Conservation (phyloP, 2,113 vertebrate species). For the Garra rufa region DNA sequence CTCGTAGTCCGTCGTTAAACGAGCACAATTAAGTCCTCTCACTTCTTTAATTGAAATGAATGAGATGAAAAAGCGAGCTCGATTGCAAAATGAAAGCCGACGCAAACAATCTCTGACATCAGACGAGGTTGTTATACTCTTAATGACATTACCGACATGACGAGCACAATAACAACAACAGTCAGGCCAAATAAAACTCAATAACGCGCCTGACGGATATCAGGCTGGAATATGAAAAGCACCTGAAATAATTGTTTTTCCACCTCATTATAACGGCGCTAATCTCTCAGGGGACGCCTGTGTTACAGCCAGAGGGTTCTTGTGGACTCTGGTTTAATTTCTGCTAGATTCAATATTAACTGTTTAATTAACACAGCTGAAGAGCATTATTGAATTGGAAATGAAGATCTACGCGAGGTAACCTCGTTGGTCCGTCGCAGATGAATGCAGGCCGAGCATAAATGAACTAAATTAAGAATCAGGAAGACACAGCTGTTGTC, state of each 20-base stretch:
- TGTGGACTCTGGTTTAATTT: conserved; percentile 42
- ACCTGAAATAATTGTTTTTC: conserved; percentile 47
- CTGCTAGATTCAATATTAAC: conserved; percentile 47
- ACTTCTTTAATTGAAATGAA: conserved; percentile 48
- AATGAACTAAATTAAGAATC: conserved; percentile 53
- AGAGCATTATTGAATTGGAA: conserved; percentile 45
- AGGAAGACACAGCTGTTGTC: conserved; percentile 52
- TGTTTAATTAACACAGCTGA: conserved; percentile 52
- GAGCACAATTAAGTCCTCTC: conserved; percentile 31
- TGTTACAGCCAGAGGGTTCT: conserved; percentile 31
- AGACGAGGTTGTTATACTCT: conserved; percentile 40
- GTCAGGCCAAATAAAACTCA: conserved; percentile 36
- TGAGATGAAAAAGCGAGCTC: conserved; percentile 43
- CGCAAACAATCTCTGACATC: conserved; percentile 41
- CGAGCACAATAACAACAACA: conserved; percentile 34
- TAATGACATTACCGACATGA: conserved; percentile 45
- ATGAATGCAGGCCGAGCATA: conserved; percentile 37
- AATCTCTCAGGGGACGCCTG: conserved; percentile 8
- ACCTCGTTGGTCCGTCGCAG: conserved; percentile 34
- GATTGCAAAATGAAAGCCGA: conserved; percentile 29
- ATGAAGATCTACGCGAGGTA: conserved; percentile 49
- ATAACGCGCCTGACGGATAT: conserved; percentile 22
- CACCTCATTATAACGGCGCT: conserved; percentile 46
- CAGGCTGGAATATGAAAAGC: conserved; percentile 32
- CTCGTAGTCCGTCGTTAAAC: conserved; percentile 12